Evolutionary conservation across 2,113 vertebrate genomes (phyloP).

Genomic region (Pedionomus torquatus): DNA sequence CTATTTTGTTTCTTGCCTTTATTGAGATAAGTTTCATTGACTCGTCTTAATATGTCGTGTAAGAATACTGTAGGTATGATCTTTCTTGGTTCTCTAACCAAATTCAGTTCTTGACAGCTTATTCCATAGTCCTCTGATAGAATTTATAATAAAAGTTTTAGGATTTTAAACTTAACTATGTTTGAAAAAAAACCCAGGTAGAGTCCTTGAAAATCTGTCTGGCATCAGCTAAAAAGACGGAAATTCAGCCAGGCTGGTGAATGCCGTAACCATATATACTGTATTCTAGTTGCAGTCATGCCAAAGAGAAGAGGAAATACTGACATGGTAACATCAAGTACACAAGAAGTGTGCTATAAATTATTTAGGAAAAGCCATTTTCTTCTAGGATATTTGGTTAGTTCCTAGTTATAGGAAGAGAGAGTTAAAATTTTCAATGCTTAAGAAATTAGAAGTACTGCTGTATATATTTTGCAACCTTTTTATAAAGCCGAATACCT

Average conservation of each 20-base stretch:
- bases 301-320: neutral
- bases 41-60: neutral
- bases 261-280: neutral
- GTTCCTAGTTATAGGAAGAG: neutral
- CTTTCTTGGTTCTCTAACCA: neutral
- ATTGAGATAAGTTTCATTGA: conserved; percentile 34
- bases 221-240: neutral
- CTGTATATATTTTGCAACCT: neutral
- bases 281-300: neutral
- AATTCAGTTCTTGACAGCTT: neutral
- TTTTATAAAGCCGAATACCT: neutral
- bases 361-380: neutral
- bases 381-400: neutral
- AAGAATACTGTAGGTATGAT: neutral
- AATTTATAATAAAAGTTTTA: neutral
- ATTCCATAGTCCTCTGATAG: neutral
- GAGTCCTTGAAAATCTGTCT: neutral
- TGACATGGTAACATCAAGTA: neutral
- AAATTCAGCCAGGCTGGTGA: neutral
- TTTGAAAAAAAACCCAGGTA: neutral
- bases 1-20: conserved; percentile 15
- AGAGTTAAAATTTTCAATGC: neutral
- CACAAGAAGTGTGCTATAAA: neutral
- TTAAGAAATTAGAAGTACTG: neutral
- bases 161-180: neutral